These are phyloP conservation scores for Euzetes globulus DNA, from an alignment of 2,888 invertebrate species.

Conservation along the genomic window DNA sequence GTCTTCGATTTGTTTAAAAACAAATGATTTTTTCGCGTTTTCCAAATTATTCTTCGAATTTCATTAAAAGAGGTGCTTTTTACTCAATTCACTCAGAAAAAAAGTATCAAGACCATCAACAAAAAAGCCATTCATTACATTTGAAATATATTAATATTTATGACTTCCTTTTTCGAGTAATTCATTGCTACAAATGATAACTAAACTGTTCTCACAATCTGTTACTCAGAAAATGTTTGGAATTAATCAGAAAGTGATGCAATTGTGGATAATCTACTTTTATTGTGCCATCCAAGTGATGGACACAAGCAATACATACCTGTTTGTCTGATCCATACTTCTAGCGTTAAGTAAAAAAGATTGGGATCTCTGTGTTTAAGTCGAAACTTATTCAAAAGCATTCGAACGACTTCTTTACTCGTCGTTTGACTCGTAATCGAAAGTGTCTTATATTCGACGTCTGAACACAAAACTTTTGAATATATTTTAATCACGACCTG, in stretches of 20 bases:
- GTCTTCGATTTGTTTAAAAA: too few species aligned
- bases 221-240: background rate
- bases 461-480: conserved; percentile 77
- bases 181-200: background rate
- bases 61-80: too few species aligned
- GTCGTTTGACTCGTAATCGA: conserved; percentile 81
- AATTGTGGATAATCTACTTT: background rate
- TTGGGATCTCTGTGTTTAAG: conserved; percentile 87
- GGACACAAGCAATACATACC: conserved; percentile 42
- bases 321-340: conserved; percentile 75
- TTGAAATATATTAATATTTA: background rate
- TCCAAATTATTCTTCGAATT: too few species aligned
- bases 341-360: conserved; percentile 88
- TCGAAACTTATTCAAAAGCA: conserved; percentile 75
- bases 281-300: background rate
- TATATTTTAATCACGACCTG: conserved; percentile 60
- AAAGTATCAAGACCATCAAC: too few species aligned
- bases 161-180: background rate
- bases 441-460: conserved; percentile 91
- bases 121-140: background rate
- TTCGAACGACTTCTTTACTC: conserved; percentile 73
- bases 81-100: too few species aligned
- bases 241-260: background rate
- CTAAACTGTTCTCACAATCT: background rate
- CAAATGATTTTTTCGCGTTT: too few species aligned